Evolutionary conservation across 2,797 vertebrate species (phyloP).

Genomic region (Pipistrellus nathusii): DNA sequence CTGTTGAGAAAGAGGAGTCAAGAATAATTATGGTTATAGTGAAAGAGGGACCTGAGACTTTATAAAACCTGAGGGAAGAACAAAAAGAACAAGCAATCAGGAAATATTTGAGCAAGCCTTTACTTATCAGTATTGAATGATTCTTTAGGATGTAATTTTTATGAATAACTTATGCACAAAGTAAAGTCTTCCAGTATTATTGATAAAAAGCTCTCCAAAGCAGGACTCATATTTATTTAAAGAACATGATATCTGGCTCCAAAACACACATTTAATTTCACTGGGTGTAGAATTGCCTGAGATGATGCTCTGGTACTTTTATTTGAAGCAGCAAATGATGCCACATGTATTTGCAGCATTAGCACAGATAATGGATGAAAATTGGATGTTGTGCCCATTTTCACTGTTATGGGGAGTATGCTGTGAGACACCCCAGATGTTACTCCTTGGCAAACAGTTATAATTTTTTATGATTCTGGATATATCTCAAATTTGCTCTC

Average conservation of each 20-base stretch:
- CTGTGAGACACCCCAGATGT: constrained; percentile 55
- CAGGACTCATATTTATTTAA: neutral
- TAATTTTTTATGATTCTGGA: constrained; percentile 41
- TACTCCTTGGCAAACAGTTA: constrained; percentile 61
- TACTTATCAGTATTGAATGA: neutral
- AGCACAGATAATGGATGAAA: constrained; percentile 8
- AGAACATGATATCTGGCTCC: constrained; percentile 3
- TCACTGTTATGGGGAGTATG: constrained; percentile 47
- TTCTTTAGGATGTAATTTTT: neutral
- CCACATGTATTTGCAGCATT: neutral
- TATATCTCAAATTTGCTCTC: constrained; percentile 51
- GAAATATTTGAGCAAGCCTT: neutral
- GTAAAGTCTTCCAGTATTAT: constrained; percentile 5
- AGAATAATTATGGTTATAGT: neutral
- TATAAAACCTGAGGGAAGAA: neutral
- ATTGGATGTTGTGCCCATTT: neutral
- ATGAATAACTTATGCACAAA: neutral
- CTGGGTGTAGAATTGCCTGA: constrained; percentile 24
- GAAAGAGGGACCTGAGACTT: neutral
- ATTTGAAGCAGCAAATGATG: neutral
- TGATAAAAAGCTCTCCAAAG: neutral
- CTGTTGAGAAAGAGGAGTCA: neutral
- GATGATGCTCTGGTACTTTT: neutral
- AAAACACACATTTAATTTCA: neutral
- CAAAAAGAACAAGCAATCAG: neutral